phyloP scores from a whole-genome alignment of 2,888 invertebrate species.

The Spialia ferax region DNA sequence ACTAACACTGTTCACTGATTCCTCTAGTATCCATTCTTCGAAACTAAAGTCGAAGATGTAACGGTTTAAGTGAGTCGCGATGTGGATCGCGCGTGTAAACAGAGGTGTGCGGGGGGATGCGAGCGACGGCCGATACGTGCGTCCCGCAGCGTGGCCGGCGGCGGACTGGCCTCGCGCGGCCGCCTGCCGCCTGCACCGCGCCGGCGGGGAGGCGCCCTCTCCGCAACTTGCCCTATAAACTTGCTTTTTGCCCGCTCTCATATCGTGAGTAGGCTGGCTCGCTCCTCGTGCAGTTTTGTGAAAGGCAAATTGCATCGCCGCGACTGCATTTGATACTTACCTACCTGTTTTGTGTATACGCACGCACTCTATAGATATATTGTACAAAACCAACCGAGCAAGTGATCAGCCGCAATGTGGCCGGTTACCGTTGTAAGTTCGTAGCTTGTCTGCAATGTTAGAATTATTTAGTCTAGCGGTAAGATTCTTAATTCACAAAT shows the following conservation, averaged over 20 bases:
- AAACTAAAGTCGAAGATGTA: constrained; percentile 54
- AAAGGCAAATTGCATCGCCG: constrained; percentile 66
- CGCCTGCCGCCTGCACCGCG: constrained; percentile 43
- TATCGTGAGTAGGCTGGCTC: constrained; percentile 65
- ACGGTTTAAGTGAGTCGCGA: constrained; percentile 53
- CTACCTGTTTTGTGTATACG: constrained; percentile 26
- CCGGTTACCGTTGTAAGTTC: constrained; percentile 16
- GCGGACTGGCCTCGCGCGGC: constrained; percentile 52
- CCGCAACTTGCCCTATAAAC: constrained; percentile 73
- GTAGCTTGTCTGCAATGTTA: neutral
- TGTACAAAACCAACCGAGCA: constrained; percentile 16
- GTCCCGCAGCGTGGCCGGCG: constrained; percentile 51
- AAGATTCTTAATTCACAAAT: neutral
- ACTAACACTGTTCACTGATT: constrained; percentile 46
- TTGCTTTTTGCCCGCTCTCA: constrained; percentile 71
- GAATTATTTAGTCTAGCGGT: neutral
- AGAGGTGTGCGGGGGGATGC: constrained; percentile 56
- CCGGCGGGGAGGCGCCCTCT: constrained; percentile 56
- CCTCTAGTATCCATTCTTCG: constrained; percentile 42
- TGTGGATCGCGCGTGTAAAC: constrained; percentile 55
- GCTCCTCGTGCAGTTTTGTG: constrained; percentile 68
- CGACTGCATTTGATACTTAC: constrained; percentile 39
- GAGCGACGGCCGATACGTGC: constrained; percentile 31
- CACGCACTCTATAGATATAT: constrained; percentile 2
- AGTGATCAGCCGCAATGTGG: constrained; percentile 22